Evolutionary conservation across 2,888 invertebrate genomes (phyloP), one percentile per base, ranked within the genome.

Genomic region (Cremastinae sp.): DNA sequence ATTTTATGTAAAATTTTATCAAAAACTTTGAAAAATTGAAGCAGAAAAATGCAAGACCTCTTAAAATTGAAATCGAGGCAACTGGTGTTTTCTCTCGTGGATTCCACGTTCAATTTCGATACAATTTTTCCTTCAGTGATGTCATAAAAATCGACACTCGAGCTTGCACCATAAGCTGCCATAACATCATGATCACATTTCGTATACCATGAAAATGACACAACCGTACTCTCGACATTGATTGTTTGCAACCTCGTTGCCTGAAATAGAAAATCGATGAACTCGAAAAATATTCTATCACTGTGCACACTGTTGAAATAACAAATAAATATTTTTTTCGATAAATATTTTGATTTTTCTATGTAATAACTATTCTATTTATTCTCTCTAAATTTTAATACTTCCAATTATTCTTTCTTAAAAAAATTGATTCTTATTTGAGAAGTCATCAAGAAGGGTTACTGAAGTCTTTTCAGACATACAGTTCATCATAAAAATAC

Each of bases 51-150:
- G n/a, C 5, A 41, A n/a, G 82, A 89, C 89, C 86, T 85, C 66
- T 87, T 89, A 9, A 81, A 79, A 83, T 88, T 88, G 12, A 90
- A 85, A 58, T 83, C 79, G 43, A 89, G 70, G 14, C 85, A 86
- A 53, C 84, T 86, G 2, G 85, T 83, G 61, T 85, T 85, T 64
- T 83, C 79, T 62, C 85, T 81, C 10, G 79, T 77, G 0, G 83
- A 81, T 45, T 88, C 82, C 14, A 90, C 78, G 71, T 83, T 82
- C n/a, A 84, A 68, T 69, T 84, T 83, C 0, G 80, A 75, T 12
- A 85, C 41, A 2, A 78, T 51, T 69, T 81, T 83, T 20, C 85
- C 87, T 54, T 80, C 81, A 1, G 78, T 81, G 1, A 85, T 79
- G 14, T 88, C 84, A 49, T 87, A 88, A 75, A 89, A 86, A 64